Conservation (phyloP, 2,888 invertebrate species). For the Keiferia lycopersicella region DNA sequence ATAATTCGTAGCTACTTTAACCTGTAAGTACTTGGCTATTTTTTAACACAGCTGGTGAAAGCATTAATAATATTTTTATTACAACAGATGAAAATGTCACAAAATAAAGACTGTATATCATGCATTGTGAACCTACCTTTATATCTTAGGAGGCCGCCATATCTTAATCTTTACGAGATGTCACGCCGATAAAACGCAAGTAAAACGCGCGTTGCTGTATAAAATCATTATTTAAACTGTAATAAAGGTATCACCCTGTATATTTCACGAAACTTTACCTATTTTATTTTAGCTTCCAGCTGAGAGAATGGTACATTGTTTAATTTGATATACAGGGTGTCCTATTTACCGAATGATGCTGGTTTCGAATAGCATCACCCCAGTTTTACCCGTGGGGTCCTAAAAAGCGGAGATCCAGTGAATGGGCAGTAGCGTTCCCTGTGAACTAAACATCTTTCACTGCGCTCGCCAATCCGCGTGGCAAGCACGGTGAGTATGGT, state of each 20-base stretch:
- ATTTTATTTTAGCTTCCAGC: conserved; percentile 26
- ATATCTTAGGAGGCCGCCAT: conserved; percentile 30
- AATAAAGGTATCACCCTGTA: conserved; percentile 31
- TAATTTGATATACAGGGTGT: conserved; percentile 15
- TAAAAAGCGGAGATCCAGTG: too few relatives aligned
- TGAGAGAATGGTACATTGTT: conserved; percentile 3
- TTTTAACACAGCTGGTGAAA: neutral
- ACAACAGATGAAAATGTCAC: too few relatives aligned
- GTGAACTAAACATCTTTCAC: too few relatives aligned
- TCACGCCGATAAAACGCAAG: conserved; percentile 8
- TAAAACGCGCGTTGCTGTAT: conserved; percentile 33
- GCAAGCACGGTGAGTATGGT: too few relatives aligned
- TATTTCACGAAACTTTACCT: conserved; percentile 24
- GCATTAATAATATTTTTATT: too few relatives aligned
- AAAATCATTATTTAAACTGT: conserved; percentile 35
- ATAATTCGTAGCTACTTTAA: neutral
- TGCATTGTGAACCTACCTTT: conserved; percentile 28
- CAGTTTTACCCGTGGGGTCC: too few relatives aligned
- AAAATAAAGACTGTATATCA: too few relatives aligned
- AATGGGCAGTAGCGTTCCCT: too few relatives aligned
- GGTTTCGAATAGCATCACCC: too few relatives aligned
- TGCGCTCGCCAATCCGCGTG: too few relatives aligned
- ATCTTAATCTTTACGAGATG: conserved; percentile 32
- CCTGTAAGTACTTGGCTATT: too few relatives aligned
- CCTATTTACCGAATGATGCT: too few relatives aligned